Evolutionary conservation across 1,140 invertebrate species (phyloP), one percentile per base, ranked within the genome.

Genomic region (Sycophila sp.): DNA sequence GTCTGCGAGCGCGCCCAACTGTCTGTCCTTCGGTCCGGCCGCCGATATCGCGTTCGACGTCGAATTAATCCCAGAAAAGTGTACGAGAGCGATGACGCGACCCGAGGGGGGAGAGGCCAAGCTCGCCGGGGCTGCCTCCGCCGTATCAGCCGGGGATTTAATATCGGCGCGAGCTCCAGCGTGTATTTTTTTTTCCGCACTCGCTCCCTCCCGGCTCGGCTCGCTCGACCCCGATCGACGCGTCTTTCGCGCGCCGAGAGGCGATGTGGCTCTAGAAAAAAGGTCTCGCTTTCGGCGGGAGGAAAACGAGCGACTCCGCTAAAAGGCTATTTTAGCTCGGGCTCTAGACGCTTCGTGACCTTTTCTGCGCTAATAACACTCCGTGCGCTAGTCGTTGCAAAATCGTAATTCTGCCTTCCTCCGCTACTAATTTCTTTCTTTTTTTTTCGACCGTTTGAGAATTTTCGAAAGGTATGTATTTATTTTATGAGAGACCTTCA

Each of bases 11-110:
- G 22, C 17, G 38, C n/a, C n/a, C n/a, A n/a, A 56, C 36, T 64
- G 30, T 19, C 22, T 53, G 73, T 74, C 69, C 73, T 69, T 60
- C 73, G 73, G 71, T 75, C 75, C 74, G 58, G 63, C 63, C n/a
- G n/a, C n/a, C 68, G 72, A 69, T 70, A 64, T 64, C 67, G 67
- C 58, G n/a, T 28, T 36, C 68, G 58, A 51, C 49, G 79, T 80
- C 75, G 79, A 81, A 81, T 82, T 83, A 83, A 83, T 78, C 74
- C 73, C 71, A 74, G 75, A 81, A 81, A 83, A 82, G 76, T 79
- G 69, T 74, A 76, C 76, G 71, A 73, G n/a, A n/a, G 72, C 62
- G 67, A 70, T 72, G 64, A 75, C 73, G 72, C 63, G 62, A 80
- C 75, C n/a, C n/a, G n/a, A n/a, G n/a, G n/a, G n/a, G n/a, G n/a